Evolutionary conservation across 2,888 invertebrate species (phyloP).

Genomic region (Pteria penguin): DNA sequence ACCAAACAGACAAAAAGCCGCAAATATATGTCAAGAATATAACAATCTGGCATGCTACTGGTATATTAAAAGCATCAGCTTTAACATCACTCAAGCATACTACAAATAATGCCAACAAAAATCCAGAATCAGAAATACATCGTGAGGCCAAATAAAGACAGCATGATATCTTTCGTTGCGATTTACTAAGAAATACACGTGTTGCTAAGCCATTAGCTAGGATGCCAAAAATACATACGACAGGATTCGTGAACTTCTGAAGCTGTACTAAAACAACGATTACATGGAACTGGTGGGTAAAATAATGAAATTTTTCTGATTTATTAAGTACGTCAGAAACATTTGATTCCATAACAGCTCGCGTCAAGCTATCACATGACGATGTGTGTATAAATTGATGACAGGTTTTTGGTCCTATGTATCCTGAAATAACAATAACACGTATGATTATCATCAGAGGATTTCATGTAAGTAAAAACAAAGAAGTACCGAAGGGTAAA

Average conservation of each 20-base stretch:
- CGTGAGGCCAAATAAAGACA: slow-evolving; percentile 89
- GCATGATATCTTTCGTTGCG: slow-evolving; percentile 86
- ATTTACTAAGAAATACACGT: slow-evolving; percentile 87
- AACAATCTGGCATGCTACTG: slow-evolving; percentile 76
- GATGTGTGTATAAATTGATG: too few species aligned
- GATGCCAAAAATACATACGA: slow-evolving; percentile 83
- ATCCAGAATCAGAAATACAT: slow-evolving; percentile 89
- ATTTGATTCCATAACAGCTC: too few species aligned
- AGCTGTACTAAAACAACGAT: too few species aligned
- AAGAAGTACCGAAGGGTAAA: too few species aligned
- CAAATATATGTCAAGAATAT: slow-evolving; percentile 82
- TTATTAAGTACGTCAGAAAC: too few species aligned
- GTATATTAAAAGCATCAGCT: slow-evolving; percentile 58
- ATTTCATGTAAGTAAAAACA: too few species aligned
- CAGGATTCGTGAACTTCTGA: slow-evolving; percentile 37
- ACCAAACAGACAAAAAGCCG: slow-evolving; percentile 90
- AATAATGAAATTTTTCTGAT: too few species aligned
- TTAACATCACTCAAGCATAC: slow-evolving; percentile 57
- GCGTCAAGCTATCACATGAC: too few species aligned
- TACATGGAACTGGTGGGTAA: too few species aligned
- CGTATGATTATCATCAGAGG: too few species aligned
- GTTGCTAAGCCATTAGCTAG: slow-evolving; percentile 88
- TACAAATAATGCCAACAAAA: slow-evolving; percentile 84
- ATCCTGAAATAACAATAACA: too few species aligned
- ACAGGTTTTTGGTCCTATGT: too few species aligned